phyloP scores from a whole-genome alignment of 2,113 vertebrate species.

The Tricholaema leucomelas region DNA sequence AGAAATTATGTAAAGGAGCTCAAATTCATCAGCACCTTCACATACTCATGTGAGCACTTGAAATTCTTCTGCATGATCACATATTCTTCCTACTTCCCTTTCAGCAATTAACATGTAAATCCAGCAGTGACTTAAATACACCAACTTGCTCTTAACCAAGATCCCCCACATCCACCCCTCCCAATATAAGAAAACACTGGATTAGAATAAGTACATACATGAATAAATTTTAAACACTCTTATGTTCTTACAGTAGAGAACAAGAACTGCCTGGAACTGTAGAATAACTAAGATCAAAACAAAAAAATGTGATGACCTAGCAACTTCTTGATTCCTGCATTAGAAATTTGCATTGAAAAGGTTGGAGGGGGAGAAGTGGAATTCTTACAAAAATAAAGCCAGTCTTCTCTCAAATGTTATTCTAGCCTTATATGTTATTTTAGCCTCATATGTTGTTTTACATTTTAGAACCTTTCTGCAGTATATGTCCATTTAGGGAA shows the following conservation, averaged over 20 bases:
- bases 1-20: slow-evolving; percentile 28
- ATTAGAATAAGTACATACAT: background rate
- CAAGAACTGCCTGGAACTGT: background rate
- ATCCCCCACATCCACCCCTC: background rate
- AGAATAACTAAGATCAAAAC: background rate
- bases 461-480: background rate
- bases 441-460: background rate
- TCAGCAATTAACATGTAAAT: background rate
- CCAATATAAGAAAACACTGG: background rate
- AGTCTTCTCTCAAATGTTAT: background rate
- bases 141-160: background rate
- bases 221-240: background rate
- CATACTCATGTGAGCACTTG: background rate
- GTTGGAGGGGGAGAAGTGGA: background rate
- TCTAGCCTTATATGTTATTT: background rate
- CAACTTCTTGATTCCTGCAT: background rate
- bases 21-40: slow-evolving; percentile 23
- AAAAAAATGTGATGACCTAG: background rate
- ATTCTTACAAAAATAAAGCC: background rate
- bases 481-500: background rate
- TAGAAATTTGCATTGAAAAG: background rate
- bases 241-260: background rate
- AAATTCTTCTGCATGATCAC: background rate
- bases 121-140: background rate
- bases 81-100: background rate